Conservation (phyloP, 2,113 vertebrate genomes). For the Jaculus jaculus region DNA sequence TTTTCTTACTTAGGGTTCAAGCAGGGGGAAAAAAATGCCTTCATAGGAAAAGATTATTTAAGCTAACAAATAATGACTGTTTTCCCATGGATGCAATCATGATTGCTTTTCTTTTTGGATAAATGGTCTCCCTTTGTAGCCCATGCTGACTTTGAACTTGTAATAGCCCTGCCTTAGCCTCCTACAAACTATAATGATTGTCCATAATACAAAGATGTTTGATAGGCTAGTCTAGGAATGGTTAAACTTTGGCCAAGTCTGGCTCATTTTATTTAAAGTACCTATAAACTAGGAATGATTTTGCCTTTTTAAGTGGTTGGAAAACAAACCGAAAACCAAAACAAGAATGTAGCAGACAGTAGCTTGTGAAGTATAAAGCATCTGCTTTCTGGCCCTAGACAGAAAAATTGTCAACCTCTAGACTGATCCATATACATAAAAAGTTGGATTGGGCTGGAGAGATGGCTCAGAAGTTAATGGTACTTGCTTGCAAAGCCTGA, state of each 20-base stretch:
- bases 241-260: neutral
- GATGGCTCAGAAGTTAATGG: too few species aligned
- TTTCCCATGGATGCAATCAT: neutral
- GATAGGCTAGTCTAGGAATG: neutral
- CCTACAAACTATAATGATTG: neutral
- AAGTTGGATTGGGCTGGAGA: neutral
- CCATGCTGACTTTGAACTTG: neutral
- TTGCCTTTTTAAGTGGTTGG: neutral
- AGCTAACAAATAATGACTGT: neutral
- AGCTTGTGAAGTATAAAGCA: neutral
- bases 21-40: constrained; percentile 1
- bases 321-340: neutral
- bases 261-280: neutral
- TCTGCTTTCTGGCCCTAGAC: neutral
- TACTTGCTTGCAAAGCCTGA: too few species aligned
- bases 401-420: neutral
- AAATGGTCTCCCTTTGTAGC: neutral
- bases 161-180: neutral
- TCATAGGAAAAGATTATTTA: neutral
- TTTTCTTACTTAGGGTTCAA: constrained; percentile 23
- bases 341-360: neutral
- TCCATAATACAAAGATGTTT: neutral
- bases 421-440: neutral
- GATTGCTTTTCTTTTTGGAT: neutral
- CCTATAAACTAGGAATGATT: neutral